Base-by-base conservation (phyloP, 2,888 invertebrate species). In the Dermolepida albohirtum region DNA sequence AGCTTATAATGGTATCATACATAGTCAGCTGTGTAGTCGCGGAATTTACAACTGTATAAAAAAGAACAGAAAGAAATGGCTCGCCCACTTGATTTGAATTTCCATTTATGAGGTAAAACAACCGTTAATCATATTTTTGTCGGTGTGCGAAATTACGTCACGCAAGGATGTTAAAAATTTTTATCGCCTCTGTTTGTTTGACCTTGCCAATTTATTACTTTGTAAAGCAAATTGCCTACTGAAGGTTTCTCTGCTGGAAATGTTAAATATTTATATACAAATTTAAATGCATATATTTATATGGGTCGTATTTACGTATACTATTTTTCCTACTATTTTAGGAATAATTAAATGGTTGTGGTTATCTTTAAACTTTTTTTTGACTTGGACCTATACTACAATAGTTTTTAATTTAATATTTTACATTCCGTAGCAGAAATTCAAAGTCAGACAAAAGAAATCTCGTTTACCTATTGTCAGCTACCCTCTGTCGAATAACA, bases 91-190 rank as follows among this genome's bases (percentile, higher is more conserved):
- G 14, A 55, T 16, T 27, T 57, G 22, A 43, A n/a, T 57, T 22
- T 22, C 57, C 27, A 22, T 43, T 11, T 55, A 41, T 57, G 43
- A 57, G 57, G 57, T 44, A 57, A 44, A 43, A 57, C 44, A 57
- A 57, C 57, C 29, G 57, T 57, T 57, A 57, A 27, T 43, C 41
- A 57, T 27, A 57, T 57, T 57, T 43, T 44, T 43, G 57, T 12
- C 43, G 12, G 14, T 57, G n/a, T 11, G 8, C 27, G 22, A 12
- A 12, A 57, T 57, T 57, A 57, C 57, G 57, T 57, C 57, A 57
- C 27, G 11, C 6, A 11, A 27, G 11, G 22, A 22, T 22, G 22
- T 22, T 22, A 4, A 22, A 22, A 22, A 43, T 57, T 43, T 57
- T 44, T 43, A 17, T 12, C 27, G 43, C n/a, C 17, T 57, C 2